Conservation (phyloP, 2,797 vertebrate species). For the Propithecus deckenii region DNA sequence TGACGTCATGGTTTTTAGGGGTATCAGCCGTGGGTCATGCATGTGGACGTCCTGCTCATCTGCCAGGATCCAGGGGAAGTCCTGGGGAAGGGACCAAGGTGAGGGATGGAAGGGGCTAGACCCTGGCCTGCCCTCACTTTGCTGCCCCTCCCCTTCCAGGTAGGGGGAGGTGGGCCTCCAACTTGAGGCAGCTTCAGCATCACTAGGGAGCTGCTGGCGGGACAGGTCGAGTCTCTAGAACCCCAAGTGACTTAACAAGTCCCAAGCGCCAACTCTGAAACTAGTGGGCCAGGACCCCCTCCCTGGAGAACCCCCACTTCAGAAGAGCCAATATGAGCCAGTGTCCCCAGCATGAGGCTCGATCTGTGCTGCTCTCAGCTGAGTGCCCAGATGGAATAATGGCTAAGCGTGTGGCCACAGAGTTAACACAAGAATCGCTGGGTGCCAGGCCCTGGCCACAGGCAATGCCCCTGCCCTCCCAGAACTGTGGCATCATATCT, state of each 20-base stretch:
- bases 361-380: neutral
- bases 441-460: neutral
- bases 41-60: constrained; percentile 98
- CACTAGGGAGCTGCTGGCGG: neutral
- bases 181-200: neutral
- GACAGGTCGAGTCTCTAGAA: neutral
- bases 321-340: neutral
- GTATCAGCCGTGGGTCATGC: constrained; percentile 95
- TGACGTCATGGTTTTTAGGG: constrained; percentile 97
- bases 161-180: neutral
- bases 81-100: constrained; percentile 82
- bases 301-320: neutral
- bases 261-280: neutral
- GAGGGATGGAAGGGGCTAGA: no score
- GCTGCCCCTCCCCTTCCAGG: neutral
- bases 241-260: neutral
- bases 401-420: neutral
- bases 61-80: constrained; percentile 98
- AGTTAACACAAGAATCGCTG: neutral
- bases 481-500: neutral
- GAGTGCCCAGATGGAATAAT: no score
- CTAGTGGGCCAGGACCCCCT: no score
- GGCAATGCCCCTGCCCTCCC: neutral
- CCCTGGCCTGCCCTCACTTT: neutral
- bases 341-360: no score